Evolutionary conservation across 2,113 vertebrate species (phyloP).

Genomic region (Grantiella picta): DNA sequence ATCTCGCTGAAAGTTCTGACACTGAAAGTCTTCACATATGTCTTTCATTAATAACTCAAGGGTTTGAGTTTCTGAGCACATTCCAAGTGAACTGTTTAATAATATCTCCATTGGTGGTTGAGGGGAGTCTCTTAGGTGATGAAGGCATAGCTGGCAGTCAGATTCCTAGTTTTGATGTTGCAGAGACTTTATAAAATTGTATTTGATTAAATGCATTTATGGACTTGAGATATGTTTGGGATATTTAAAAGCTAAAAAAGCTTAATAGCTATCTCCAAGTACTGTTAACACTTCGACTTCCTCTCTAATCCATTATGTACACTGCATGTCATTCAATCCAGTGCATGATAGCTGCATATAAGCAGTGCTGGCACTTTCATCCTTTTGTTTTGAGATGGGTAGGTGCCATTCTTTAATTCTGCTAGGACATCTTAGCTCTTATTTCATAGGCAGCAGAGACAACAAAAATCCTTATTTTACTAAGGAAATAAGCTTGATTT

Average conservation of each 20-base stretch:
- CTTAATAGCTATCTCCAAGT: background rate
- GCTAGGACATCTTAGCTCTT: background rate
- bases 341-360: background rate
- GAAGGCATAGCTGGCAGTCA: background rate
- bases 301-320: background rate
- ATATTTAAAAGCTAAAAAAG: background rate
- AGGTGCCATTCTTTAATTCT: background rate
- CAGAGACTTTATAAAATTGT: background rate
- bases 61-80: background rate
- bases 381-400: background rate
- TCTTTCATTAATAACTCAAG: background rate
- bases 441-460: background rate
- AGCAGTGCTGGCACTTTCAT: background rate
- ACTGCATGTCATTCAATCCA: background rate
- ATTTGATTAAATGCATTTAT: background rate
- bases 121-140: background rate
- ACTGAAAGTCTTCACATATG: background rate
- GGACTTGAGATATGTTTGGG: background rate
- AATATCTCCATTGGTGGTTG: background rate
- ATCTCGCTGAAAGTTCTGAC: background rate
- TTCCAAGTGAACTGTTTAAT: background rate
- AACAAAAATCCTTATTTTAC: background rate
- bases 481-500: background rate
- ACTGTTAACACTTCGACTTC: background rate
- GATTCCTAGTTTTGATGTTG: background rate